phyloP scores from a whole-genome alignment of 1,140 invertebrate genomes.

The Sarcophaga bullata region DNA sequence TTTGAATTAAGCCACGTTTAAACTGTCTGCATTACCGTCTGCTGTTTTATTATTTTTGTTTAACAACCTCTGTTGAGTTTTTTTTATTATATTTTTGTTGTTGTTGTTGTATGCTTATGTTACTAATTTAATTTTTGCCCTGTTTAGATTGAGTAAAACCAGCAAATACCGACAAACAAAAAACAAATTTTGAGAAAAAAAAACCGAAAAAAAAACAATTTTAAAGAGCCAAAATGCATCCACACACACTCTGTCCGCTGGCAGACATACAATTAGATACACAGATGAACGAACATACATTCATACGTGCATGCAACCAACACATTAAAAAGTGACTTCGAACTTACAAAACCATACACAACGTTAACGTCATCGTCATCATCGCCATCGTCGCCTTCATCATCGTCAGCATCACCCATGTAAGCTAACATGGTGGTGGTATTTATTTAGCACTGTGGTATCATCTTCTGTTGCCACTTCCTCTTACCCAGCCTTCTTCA shows the following conservation, averaged over 20 bases:
- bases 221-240: background rate
- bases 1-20: background rate
- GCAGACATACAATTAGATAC: too few species aligned
- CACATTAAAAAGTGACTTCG: too few species aligned
- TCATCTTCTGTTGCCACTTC: background rate
- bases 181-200: too few species aligned
- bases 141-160: background rate
- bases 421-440: background rate
- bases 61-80: background rate
- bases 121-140: conserved; percentile 25
- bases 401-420: too few species aligned
- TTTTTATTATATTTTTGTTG: background rate
- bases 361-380: too few species aligned
- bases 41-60: background rate
- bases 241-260: background rate
- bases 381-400: too few species aligned
- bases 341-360: too few species aligned
- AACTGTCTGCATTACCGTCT: conserved; percentile 18
- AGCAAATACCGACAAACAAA: too few species aligned
- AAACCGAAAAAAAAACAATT: background rate
- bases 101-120: background rate
- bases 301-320: too few species aligned
- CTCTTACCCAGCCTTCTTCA: too few species aligned
- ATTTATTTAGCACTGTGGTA: conserved; percentile 13
- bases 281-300: too few species aligned